Base-by-base conservation (phyloP, 2,888 invertebrate species). In the Mycalesis mineus region DNA sequence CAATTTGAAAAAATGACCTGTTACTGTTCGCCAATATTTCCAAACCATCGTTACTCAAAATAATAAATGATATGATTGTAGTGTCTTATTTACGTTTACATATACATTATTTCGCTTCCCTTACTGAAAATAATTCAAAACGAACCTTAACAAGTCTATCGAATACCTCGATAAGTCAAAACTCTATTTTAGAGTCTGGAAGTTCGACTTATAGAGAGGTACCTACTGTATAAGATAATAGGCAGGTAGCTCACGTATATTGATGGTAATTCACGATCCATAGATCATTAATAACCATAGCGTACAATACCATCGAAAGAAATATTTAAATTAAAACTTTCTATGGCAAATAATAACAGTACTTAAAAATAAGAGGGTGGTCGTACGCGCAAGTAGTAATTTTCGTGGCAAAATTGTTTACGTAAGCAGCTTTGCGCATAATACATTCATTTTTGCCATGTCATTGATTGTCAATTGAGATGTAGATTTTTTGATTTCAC, bases 401-500 rank as follows among this genome's bases (percentile, higher is more conserved):
- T 67, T 64, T 61, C 48, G 53, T 52, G 53, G 58, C 49, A 58
- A 64, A 64, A 64, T 55, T 60, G 62, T 66, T 64, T 65, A 63
- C 66, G 57, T 71, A 66, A 66, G 66, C 65, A 62, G 57, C 60
- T 57, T 57, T 58, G 55, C 33, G 47, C 13, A 33, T 67, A 68
- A 68, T 66, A 65, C 55, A 66, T 53, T 60, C 48, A 64, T 61
- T 73, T 74, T 58, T 70, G 78, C 77, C 53, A 52, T 61, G 75
- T 78, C 78, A 78, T 69, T 69, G 72, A 71, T 72, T 70, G 67
- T 62, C 71, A 70, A 74, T 73, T 68, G 73, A 73, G 65, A 68
- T 68, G 68, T 67, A 60, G 62, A 59, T 62, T 66, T 5, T 70
- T 66, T 63, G 63, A 65, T 69, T 63, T 69, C 67, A 67, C 70